These are phyloP conservation scores for Philhelius pedissequus DNA, from an alignment of 2,888 invertebrate genomes.

Conservation along the genomic window DNA sequence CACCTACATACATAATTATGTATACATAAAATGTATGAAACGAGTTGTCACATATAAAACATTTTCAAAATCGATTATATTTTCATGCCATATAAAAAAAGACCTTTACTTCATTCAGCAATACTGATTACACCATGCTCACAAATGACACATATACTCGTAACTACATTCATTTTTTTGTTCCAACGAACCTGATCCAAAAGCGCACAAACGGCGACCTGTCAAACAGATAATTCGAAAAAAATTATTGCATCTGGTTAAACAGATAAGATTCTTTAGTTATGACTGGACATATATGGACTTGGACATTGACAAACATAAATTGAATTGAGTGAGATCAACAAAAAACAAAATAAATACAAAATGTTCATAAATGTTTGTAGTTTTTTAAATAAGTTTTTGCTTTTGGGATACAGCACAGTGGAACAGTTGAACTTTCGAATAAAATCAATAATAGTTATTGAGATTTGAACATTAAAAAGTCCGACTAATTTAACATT, in stretches of 20 bases:
- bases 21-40: background rate
- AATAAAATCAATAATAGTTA: too few relatives aligned
- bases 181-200: constrained; percentile 66
- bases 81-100: background rate
- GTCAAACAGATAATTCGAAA: constrained; percentile 42
- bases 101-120: background rate
- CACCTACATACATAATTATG: too few relatives aligned
- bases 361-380: background rate
- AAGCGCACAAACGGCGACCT: constrained; percentile 70
- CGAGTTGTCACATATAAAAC: background rate
- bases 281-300: background rate
- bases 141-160: constrained; percentile 16
- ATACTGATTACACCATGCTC: constrained; percentile 23
- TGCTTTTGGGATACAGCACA: background rate
- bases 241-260: background rate
- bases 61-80: background rate
- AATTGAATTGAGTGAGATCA: background rate
- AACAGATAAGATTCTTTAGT: background rate
- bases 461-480: too few relatives aligned
- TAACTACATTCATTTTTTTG: constrained; percentile 24
- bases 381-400: constrained; percentile 6
- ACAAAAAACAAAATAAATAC: background rate
- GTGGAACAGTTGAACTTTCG: background rate
- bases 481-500: too few relatives aligned
- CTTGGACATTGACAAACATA: background rate